Percentiles rank a stretch among this genome's conserved stretches.
Evolutionary conservation across 2,888 invertebrate genomes (phyloP).

Genomic region (Gandaritis pyraliata): DNA sequence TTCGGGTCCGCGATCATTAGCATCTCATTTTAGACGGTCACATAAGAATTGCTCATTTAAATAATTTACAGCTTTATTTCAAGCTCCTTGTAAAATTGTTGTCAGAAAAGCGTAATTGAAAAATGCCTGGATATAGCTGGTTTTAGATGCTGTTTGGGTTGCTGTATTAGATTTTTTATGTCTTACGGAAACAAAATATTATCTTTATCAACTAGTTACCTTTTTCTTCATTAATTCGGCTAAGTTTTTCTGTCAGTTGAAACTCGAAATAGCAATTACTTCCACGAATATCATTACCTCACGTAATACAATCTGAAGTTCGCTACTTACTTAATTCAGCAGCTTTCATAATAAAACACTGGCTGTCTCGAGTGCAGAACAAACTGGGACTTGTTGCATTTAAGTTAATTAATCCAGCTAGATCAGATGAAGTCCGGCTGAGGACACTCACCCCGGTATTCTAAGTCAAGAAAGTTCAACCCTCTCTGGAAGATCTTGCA

Average conservation of each 20-base stretch:
- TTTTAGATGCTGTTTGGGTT: not conserved
- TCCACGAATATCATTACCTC: constrained; percentile 38
- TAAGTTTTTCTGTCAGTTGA: constrained; percentile 21
- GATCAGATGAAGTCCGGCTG: constrained; percentile 75
- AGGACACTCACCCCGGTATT: constrained; percentile 40
- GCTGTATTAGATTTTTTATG: too few species aligned
- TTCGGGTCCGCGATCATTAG: not conserved
- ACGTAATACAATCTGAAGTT: constrained; percentile 56
- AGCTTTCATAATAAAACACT: constrained; percentile 77
- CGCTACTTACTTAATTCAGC: constrained; percentile 73
- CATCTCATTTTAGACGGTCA: constrained; percentile 1
- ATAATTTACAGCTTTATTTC: not conserved
- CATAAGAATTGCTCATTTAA: constrained; percentile 4
- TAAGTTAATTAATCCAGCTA: constrained; percentile 81
- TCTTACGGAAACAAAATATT: too few species aligned
- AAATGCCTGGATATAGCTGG: not conserved
- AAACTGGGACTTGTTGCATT: constrained; percentile 83
- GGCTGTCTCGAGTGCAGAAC: constrained; percentile 74
- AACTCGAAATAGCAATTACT: constrained; percentile 33
- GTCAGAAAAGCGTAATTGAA: not conserved
- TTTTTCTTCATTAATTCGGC: constrained; percentile 12
- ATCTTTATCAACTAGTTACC: not conserved
- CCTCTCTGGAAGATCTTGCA: not conserved
- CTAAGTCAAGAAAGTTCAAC: constrained; percentile 1
- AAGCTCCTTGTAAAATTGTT: not conserved